Base-by-base conservation (phyloP, 2,113 vertebrate species). In the Epinephelus moara region DNA sequence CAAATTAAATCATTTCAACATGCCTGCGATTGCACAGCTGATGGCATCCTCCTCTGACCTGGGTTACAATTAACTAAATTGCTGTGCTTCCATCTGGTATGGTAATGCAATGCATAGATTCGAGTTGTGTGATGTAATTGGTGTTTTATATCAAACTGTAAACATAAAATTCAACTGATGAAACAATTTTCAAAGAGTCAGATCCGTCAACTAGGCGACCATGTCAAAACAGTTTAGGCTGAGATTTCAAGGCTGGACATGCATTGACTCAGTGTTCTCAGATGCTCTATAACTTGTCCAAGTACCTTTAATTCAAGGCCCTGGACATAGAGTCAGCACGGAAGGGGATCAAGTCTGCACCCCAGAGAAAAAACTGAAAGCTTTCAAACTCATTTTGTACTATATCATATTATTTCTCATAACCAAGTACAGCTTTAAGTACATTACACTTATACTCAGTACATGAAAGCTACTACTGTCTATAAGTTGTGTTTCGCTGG, bases 141-240 rank as follows among this genome's bases (percentile, higher is more conserved):
- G 23, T 18, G 62, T 67, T 84, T 81, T n/a, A 77, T 18, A 76
- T 63, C 17, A 40, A 72, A 42, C 68, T 25, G 27, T 17, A 52
- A 66, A 50, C 3, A 66, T n/a, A 12, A 6, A 77, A 40, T 33
- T 72, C 13, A 64, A 7, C 45, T 6, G 17, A 81, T 21, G 6
- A 52, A 74, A 30, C 5, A 6, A 27, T 66, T 63, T 64, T 56
- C 19, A 30, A 71, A 37, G 30, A 19, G 33, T 12, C 4, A 3
- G 5, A 56, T 49, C 18, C 1, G 13, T 64, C 1, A 57, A 6
- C 21, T 12, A 1, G 18, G 3, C 3, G 12, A 45, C 42, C 11
- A 60, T 2, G 30, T 42, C 12, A 14, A 21, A 69, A 59, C 19
- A 37, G 47, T 53, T 52, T 1, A 33, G n/a, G 1, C 11, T 40